Conservation (phyloP, 2,113 vertebrate species). For the Oplegnathus fasciatus region DNA sequence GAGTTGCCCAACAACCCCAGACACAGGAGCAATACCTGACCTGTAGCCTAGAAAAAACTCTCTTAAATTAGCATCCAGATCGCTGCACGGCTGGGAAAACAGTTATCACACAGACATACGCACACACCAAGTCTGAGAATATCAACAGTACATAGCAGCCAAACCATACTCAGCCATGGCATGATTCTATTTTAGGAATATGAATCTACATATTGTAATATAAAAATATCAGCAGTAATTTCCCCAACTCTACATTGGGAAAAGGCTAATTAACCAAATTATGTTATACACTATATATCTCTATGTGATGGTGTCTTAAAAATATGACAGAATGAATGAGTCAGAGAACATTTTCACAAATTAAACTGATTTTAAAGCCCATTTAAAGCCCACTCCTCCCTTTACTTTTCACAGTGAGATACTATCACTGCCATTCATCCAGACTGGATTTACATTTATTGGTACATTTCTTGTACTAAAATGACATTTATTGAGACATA, state of each 20-base stretch:
- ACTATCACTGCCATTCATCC: not conserved
- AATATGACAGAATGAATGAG: not conserved
- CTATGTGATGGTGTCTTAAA: not conserved
- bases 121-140: slow-evolving; percentile 48
- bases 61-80: slow-evolving; percentile 68
- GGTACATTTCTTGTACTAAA: not conserved
- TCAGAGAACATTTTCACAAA: not conserved
- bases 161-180: slow-evolving; percentile 4
- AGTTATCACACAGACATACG: slow-evolving; percentile 46
- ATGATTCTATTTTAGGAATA: slow-evolving; percentile 18
- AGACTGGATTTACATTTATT: not conserved
- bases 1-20: slow-evolving; percentile 54
- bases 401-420: not conserved
- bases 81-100: slow-evolving; percentile 39
- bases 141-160: slow-evolving; percentile 44
- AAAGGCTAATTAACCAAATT: not conserved
- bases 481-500: not conserved
- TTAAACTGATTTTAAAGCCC: not conserved
- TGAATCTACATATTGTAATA: slow-evolving; percentile 5
- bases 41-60: slow-evolving; percentile 37
- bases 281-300: not conserved
- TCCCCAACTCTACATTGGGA: not conserved
- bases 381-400: not conserved
- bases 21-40: slow-evolving; percentile 49
- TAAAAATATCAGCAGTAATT: slow-evolving; percentile 39